Evolutionary conservation across 2,888 invertebrate species (phyloP), one percentile per base, ranked within the genome.

Genomic region (Autographa pulchrina): DNA sequence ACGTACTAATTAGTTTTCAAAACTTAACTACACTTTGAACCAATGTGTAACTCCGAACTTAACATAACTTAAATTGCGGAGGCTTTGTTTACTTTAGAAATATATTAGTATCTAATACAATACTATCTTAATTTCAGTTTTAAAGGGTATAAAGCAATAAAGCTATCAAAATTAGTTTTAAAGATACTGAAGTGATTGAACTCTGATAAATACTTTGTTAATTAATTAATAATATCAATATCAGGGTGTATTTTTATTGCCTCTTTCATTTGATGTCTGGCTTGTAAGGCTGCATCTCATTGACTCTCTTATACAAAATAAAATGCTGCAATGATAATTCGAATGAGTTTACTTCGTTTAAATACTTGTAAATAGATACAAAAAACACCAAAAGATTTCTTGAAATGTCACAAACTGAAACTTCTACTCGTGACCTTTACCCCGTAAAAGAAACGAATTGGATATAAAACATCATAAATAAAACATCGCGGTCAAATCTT

Each of bases 21-120:
- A 56, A 56, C 54, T 56, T 56, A 56, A 56, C 54, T 25, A 56
- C 54, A 25, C 54, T 56, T 56, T 48, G 48, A n/a, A n/a, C 48
- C 48, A 8, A 56, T 56, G 48, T 48, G 54, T 56, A 56, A 56
- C 54, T 56, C 54, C 25, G 54, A 56, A 56, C 18, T 54, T 54
- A 54, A 20, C 54, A 56, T 56, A 56, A 56, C 54, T 56, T 56
- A 56, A 56, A 56, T 56, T 56, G 18, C 54, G 9, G 11, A 56
- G 54, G 25, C 54, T 56, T 56, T 56, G 54, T 56, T 56, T 56
- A 56, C 54, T 25, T 56, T 20, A 56, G 13, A 56, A 56, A 56
- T 56, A 25, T 56, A 20, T 56, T 13, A 25, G 4, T 56, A 25
- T 56, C 54, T 56, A 20, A 25, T 56, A 56, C 25, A 56, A 56